Evolutionary conservation across 2,888 invertebrate genomes (phyloP), one percentile per base, ranked within the genome.

Genomic region (Ormyrus nitidulus): DNA sequence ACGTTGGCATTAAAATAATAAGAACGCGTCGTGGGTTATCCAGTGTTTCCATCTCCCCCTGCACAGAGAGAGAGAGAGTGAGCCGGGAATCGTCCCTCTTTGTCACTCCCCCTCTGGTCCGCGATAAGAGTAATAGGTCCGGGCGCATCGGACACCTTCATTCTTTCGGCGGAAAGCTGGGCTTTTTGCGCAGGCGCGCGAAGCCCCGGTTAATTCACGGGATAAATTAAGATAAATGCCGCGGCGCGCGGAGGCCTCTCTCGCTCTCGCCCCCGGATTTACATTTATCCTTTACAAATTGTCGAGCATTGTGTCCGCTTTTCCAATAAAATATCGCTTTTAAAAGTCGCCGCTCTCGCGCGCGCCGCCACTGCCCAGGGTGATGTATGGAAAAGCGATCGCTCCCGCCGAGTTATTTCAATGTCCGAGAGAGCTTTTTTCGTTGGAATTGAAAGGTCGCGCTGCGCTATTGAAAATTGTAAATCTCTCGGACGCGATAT

Each of bases 141-240:
- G 48, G n/a, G 69, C 34, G 34, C 19, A 6, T 53, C 10, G n/a
- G 5, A 34, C 34, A 34, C 53, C 8, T 46, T 58, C 54, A 10
- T 51, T 5, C 48, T n/a, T 49, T 56, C 62, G 69, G 34, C 34
- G 34, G 34, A 70, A 34, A 46, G 62, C 53, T 19, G 5, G n/a
- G n/a, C 11, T 56, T 13, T 13, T 1, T 13, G 44, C 46, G 6
- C 46, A 8, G 6, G 44, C 19, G 46, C 78, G 66, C 51, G 72
- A 58, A 10, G 44, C 59, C 34, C 34, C 48, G 68, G 72, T 75
- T 80, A 80, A 80, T 80, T 80, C 69, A 64, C 62, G 58, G 56
- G 77, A 69, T 77, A 69, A 75, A 81, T 81, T 81, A 78, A 75
- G 78, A 77, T 73, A 73, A 77, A 77, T 65, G 64, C 69, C 48